A percentile compares a stretch with the other conserved stretches of the same genome.
These are phyloP conservation scores for Arion vulgaris DNA, from an alignment of 1,140 invertebrate species.

Conservation along the genomic window DNA sequence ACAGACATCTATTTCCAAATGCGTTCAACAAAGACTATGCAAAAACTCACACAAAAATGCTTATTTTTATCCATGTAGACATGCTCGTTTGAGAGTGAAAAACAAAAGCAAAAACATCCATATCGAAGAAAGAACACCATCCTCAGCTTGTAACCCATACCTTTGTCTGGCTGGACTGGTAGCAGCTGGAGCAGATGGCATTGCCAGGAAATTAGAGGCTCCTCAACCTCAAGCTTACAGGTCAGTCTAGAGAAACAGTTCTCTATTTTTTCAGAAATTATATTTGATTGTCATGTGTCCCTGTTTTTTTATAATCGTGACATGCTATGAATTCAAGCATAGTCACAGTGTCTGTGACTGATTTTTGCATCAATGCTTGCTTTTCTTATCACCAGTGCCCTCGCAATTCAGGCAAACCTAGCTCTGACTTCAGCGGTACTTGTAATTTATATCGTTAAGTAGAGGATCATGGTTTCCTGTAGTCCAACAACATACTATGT, in stretches of 20 bases:
- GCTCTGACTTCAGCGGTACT: too few relatives aligned
- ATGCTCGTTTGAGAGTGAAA: slow-evolving; percentile 17
- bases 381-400: too few relatives aligned
- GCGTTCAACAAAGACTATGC: too few relatives aligned
- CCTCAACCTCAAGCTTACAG: neutral
- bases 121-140: slow-evolving; percentile 7
- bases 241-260: neutral
- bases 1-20: too few relatives aligned
- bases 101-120: slow-evolving; percentile 15
- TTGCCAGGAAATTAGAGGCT: slow-evolving; percentile 1
- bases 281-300: neutral
- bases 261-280: too few relatives aligned
- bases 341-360: too few relatives aligned
- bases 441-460: too few relatives aligned
- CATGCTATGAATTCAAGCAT: too few relatives aligned
- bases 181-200: slow-evolving; percentile 9
- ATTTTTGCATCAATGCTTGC: too few relatives aligned
- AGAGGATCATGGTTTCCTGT: too few relatives aligned
- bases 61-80: neutral
- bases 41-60: neutral
- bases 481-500: too few relatives aligned
- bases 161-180: neutral
- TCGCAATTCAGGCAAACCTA: too few relatives aligned
- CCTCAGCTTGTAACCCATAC: slow-evolving; percentile 12
- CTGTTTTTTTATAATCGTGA: neutral